These are phyloP conservation scores for Ceratosolen fusciceps DNA, from an alignment of 1,140 invertebrate species.

Conservation along the genomic window DNA sequence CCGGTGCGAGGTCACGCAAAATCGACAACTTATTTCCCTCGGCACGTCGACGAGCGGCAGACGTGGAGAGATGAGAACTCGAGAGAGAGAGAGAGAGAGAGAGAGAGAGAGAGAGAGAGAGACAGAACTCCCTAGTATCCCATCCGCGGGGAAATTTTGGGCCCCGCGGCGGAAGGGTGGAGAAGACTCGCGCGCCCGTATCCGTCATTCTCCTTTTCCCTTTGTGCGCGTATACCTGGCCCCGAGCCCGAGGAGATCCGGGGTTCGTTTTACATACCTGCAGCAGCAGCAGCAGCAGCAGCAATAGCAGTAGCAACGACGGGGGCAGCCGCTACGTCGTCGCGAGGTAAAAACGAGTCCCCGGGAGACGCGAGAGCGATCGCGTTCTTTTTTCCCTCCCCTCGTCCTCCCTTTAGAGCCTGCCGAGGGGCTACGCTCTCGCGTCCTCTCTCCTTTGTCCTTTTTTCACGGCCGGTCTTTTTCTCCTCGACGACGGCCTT, in stretches of 20 bases:
- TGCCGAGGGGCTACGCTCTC: not conserved
- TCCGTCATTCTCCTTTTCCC: not conserved
- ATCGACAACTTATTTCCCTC: constrained; percentile 30
- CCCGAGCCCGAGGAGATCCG: not conserved
- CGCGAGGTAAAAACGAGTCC: constrained; percentile 13
- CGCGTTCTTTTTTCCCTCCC: not conserved
- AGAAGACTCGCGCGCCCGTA: not conserved
- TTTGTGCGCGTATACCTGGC: constrained; percentile 10
- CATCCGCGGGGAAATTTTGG: constrained; percentile 32
- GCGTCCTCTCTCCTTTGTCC: constrained; percentile 7
- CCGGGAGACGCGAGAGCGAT: constrained; percentile 24
- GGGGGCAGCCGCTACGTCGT: not conserved
- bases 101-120: too few species aligned
- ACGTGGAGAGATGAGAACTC: too few species aligned
- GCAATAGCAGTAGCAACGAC: too few species aligned
- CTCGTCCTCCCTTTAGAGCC: too few species aligned
- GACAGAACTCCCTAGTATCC: too few species aligned
- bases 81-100: too few species aligned
- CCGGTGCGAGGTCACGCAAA: not conserved
- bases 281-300: not conserved
- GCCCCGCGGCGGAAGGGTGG: not conserved
- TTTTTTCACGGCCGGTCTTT: constrained; percentile 8
- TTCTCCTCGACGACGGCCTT: not conserved
- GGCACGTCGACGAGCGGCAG: too few species aligned
- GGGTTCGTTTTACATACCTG: constrained; percentile 32